A percentile compares a stretch with the other conserved stretches of the same genome.
These are phyloP conservation scores for Liparis tanakae DNA, from an alignment of 2,797 vertebrate genomes.

Conservation along the genomic window DNA sequence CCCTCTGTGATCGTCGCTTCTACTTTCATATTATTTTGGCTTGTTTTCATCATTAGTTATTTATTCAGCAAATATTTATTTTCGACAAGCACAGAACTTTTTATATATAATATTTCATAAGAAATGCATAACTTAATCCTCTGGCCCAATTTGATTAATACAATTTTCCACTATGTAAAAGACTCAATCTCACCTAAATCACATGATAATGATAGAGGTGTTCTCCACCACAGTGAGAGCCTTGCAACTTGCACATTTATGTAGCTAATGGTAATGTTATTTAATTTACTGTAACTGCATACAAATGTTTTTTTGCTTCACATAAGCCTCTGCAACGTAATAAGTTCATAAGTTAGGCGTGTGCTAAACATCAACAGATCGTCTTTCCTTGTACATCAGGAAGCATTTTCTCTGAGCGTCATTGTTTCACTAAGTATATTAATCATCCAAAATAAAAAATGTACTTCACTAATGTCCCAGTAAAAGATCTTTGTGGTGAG, in stretches of 20 bases:
- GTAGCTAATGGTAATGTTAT: background rate
- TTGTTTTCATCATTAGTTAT: background rate
- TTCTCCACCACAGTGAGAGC: too few species aligned
- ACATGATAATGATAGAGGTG: too few species aligned
- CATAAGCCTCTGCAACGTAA: background rate
- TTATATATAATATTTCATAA: background rate
- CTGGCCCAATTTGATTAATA: background rate
- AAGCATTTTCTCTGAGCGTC: background rate
- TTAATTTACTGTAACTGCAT: background rate
- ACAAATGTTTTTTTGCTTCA: background rate
- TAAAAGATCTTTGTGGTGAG: background rate
- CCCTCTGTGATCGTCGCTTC: background rate
- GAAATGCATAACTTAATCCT: background rate
- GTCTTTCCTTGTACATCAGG: background rate
- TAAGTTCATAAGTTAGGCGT: too few species aligned
- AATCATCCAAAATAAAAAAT: background rate
- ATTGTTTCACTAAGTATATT: background rate
- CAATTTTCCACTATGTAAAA: background rate
- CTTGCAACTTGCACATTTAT: background rate
- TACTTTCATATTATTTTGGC: background rate
- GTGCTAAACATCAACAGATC: background rate
- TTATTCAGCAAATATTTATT: background rate
- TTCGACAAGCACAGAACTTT: background rate
- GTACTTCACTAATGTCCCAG: background rate
- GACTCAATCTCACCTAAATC: too few species aligned